These are phyloP conservation scores for Notamacropus eugenii DNA, from an alignment of 2,797 vertebrate species.

Conservation along the genomic window DNA sequence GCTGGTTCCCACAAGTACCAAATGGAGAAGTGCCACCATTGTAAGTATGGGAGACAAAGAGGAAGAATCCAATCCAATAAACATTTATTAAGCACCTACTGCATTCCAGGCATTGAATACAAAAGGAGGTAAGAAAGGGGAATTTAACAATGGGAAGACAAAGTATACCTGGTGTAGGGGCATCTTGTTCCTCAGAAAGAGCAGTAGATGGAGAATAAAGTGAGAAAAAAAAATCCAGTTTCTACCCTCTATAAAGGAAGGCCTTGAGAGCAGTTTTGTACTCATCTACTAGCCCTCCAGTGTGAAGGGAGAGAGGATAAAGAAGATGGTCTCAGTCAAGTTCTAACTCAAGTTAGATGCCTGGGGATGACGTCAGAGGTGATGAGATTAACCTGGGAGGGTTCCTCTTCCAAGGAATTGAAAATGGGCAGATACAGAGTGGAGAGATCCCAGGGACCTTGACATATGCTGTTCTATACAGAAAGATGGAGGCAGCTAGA, in stretches of 20 bases:
- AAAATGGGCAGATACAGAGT: background rate
- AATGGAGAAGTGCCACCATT: background rate
- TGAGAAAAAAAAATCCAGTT: background rate
- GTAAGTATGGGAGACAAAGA: background rate
- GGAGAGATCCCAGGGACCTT: background rate
- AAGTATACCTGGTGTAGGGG: background rate
- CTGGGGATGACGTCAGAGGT: background rate
- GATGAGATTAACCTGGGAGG: too few species aligned
- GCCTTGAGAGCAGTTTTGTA: background rate
- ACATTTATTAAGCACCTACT: background rate
- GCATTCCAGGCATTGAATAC: background rate
- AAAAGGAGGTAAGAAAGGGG: too few species aligned
- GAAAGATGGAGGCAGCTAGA: background rate
- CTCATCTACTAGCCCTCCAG: background rate
- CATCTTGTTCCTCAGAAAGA: background rate
- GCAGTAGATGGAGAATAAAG: background rate
- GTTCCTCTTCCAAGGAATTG: background rate
- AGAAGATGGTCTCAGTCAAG: background rate
- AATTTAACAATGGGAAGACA: too few species aligned
- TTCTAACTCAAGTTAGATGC: background rate
- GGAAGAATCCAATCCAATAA: background rate
- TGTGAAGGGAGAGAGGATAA: background rate
- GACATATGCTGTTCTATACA: background rate
- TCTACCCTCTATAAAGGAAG: background rate
- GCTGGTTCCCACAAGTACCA: background rate